Conservation (phyloP, 2,888 invertebrate genomes). For the Apamea monoglypha region DNA sequence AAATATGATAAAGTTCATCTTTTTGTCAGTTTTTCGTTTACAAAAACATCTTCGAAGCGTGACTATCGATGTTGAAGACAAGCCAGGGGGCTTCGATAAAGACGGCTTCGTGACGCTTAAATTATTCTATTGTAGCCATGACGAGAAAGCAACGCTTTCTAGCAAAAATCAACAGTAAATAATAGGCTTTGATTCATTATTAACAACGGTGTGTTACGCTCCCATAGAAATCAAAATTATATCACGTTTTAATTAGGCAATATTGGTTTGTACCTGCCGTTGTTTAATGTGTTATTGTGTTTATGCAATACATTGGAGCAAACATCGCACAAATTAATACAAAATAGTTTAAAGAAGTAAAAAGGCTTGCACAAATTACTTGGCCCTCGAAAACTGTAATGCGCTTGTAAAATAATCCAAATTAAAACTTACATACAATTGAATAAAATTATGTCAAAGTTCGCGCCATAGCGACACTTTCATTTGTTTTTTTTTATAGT, state of each 20-base stretch:
- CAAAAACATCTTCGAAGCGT: slow-evolving; percentile 61
- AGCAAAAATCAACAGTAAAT: slow-evolving; percentile 80
- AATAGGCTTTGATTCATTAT: slow-evolving; percentile 75
- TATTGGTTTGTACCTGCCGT: neutral
- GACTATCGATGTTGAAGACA: slow-evolving; percentile 66
- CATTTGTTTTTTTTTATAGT: neutral
- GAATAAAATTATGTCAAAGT: neutral
- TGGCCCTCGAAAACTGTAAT: neutral
- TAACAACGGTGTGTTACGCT: slow-evolving; percentile 24
- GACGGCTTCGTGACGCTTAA: slow-evolving; percentile 72
- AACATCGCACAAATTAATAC: neutral
- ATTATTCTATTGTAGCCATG: slow-evolving; percentile 76
- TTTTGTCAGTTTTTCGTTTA: slow-evolving; percentile 4
- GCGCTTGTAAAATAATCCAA: neutral
- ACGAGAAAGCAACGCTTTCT: slow-evolving; percentile 86
- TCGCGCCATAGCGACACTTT: neutral
- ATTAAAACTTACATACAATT: neutral
- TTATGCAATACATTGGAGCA: neutral
- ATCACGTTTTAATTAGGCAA: neutral
- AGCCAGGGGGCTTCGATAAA: slow-evolving; percentile 74
- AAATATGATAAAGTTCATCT: neutral
- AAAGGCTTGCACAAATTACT: neutral
- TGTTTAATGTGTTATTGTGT: neutral
- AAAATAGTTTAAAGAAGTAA: neutral
- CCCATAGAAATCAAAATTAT: slow-evolving; percentile 4